Evolutionary conservation across 2,888 invertebrate species (phyloP), one percentile per base, ranked within the genome.

Genomic region (Polydrusus tereticollis): DNA sequence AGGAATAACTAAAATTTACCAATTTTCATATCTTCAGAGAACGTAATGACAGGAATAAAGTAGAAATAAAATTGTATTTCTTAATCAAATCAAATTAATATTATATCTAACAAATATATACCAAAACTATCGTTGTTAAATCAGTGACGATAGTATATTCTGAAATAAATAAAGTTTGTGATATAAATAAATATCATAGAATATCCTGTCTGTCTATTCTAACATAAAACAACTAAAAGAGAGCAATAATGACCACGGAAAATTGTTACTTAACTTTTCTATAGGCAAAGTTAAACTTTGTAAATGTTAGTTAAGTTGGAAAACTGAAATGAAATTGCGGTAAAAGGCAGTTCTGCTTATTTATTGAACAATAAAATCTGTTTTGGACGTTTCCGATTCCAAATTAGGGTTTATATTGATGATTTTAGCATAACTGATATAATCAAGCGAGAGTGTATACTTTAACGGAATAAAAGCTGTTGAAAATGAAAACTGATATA

Each of bases 251-350:
- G 29, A 33, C 52, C 16, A 47, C 1, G 20, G 23, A 47, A 63
- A 63, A 63, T 63, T 63, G 63, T 63, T 63, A 45, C 33, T 63
- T 63, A 63, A 63, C 63, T 63, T 47, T 63, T 29, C 63, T 36
- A 63, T 63, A 63, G 63, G 63, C 63, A 29, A 47, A 63, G 45
- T 47, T 47, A 63, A 63, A 63, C 47, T 63, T 63, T 63, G 63
- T 47, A 47, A 47, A 63, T 63, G 63, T 63, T 63, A 41, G 45
- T 63, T 45, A 45, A 29, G 52, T 55, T 55, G 52, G 29, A 47
- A 63, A 63, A 63, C 63, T 63, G 63, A 55, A 55, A 55, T 8
- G 29, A 55, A 55, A 55, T 55, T 33, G 29, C 16, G 29, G 52
- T 55, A 29, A 55, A 55, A 29, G 52, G 52, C 52, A 14, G 18